Evolutionary conservation across 2,113 vertebrate genomes (phyloP), one percentile per base, ranked within the genome.

Genomic region (Limanda limanda): DNA sequence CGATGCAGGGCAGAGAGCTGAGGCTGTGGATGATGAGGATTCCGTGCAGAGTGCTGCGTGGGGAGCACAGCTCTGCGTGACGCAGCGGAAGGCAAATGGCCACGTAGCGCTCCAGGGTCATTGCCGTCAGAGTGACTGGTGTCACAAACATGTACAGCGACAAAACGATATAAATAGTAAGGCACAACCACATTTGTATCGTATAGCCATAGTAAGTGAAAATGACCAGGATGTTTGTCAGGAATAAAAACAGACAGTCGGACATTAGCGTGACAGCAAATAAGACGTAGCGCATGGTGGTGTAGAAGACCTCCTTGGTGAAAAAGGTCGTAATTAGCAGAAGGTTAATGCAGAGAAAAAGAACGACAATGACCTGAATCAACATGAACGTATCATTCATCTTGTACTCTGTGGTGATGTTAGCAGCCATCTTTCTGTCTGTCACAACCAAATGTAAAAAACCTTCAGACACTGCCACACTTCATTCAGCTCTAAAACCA

Each of bases 61-160:
- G 18, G 15, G 75, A 68, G 79, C 88, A 84, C 66, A 92, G 81
- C 45, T 87, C 86, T 37, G 23, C 70, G 20, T 92, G 89, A 0
- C 57, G 72, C 59, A 92, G 83, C 0, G 90, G 90, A 79, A 90
- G 79, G 42, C 89, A 91, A 51, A 90, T 85, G 61, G 90, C 90
- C 57, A 88, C 78, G 0, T 89, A 89, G 3, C 80, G 80, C 81
- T 92, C 88, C 63, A 92, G 55, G 4, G 88, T 89, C 91, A 92
- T 91, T 4, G 80, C 79, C 25, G 72, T 87, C 48, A 92, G 69
- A 57, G 86, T 83, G 6, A 91, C 5, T 2, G 86, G 86, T 12
- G 82, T 86, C 48, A 72, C 66, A 54, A 70, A 61, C 2, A 6
- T 68, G 11, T 66, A 74, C 2, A 82, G 1, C 10, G 42, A n/a